These are phyloP conservation scores for Pseudomyrmex flavicornis DNA, from an alignment of 1,140 invertebrate species.

Conservation along the genomic window DNA sequence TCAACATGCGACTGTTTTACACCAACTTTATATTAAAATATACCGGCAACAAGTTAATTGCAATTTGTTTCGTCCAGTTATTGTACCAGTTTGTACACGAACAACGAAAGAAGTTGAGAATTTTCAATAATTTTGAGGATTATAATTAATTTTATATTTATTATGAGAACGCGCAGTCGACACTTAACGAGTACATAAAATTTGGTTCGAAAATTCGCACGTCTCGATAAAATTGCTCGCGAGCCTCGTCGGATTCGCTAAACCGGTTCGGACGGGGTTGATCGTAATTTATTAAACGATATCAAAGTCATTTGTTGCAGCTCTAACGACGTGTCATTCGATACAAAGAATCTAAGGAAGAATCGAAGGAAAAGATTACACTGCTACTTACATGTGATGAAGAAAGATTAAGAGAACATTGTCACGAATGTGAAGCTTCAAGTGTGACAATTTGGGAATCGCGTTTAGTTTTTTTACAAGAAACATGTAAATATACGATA, in stretches of 20 bases:
- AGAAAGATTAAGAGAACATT: neutral
- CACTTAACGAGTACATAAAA: conserved; percentile 43
- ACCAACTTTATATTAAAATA: no score
- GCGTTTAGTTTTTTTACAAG: no score
- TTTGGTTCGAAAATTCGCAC: conserved; percentile 45
- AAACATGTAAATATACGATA: neutral
- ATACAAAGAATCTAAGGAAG: conserved; percentile 22
- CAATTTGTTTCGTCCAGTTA: no score
- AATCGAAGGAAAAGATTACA: neutral
- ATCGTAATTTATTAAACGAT: conserved; percentile 52
- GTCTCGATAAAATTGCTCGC: conserved; percentile 41
- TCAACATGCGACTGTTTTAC: no score
- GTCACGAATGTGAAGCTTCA: neutral
- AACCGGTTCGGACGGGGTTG: conserved; percentile 67
- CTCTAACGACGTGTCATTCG: conserved; percentile 52
- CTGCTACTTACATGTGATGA: neutral
- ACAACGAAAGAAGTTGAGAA: no score
- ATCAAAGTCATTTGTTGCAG: conserved; percentile 45
- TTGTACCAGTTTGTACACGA: no score
- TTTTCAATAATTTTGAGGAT: no score
- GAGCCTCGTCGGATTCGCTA: conserved; percentile 16
- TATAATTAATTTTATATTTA: neutral
- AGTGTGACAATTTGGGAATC: neutral
- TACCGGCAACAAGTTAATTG: no score
- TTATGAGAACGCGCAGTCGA: conserved; percentile 5